Evolutionary conservation across 2,888 invertebrate species (phyloP), one percentile per base, ranked within the genome.

Genomic region (Megalurothrips usitatus): DNA sequence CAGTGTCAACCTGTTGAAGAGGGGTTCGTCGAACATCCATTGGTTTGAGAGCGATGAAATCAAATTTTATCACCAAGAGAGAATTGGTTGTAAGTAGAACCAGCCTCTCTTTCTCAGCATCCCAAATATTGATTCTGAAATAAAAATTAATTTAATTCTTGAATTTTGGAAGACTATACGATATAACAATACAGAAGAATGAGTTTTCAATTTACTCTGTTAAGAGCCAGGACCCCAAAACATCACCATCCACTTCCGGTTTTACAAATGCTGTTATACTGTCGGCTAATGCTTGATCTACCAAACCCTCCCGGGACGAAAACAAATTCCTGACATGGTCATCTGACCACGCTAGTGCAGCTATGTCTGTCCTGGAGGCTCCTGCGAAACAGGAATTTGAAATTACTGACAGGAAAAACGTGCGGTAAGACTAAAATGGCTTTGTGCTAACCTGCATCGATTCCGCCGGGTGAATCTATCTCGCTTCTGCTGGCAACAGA

Each of bases 51-150:
- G 94, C 94, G 84, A 96, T 95, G 86, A 96, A 95, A 87, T 96
- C 95, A 87, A 94, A 96, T 86, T 94, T 95, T 82, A 94, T 90
- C 11, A 92, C 90, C 85, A 94, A 90, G 48, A 96, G 88, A 68
- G 92, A 89, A 84, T 92, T 90, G n/a, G 93, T 91, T 3, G 94
- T 93, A 43, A 96, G 88, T 19, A 95, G 86, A 2, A 95, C 89
- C 68, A 96, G 90, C 80, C 94, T 90, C 87, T 96, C 96, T 85
- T 93, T 92, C 86, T 96, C 95, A 85, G 93, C 92, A 86, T 96
- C 95, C 96, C 96, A 96, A 83, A 94, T 89, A 84, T 94, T 95
- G 85, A 96, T 95, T 87, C 96, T 96, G 86, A 26, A 90, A 87
- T 83, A 28, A 82, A 79, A 26, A 80, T 49, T 43, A 48, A 11